Percentiles rank a stretch among this genome's conserved stretches.
phyloP scores from a whole-genome alignment of 2,113 vertebrate species.

The Rhea americana region DNA sequence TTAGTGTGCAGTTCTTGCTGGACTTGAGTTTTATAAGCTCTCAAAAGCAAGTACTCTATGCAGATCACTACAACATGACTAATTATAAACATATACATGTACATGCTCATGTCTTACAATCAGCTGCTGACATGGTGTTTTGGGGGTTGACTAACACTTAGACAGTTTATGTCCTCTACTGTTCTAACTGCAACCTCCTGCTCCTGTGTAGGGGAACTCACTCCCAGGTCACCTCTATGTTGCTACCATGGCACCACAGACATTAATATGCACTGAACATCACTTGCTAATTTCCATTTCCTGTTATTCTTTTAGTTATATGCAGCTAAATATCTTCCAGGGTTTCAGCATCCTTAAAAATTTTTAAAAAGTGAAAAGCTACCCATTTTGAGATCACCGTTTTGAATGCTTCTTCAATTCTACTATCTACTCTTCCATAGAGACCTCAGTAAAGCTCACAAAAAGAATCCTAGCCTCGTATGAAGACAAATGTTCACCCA shows the following conservation, averaged over 20 bases:
- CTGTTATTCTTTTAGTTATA: background rate
- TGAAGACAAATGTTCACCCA: background rate
- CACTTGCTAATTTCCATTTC: background rate
- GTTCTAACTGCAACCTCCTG: background rate
- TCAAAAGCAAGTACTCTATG: background rate
- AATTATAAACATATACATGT: too few species aligned
- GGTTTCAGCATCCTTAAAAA: background rate
- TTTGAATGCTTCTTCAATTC: background rate
- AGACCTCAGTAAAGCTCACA: background rate
- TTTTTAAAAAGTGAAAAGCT: background rate
- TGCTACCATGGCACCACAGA: background rate
- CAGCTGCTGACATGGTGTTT: background rate
- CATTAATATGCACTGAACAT: background rate
- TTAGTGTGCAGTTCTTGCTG: fast-evolving
- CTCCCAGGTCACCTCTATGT: background rate
- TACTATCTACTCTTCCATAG: background rate
- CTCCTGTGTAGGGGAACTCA: background rate
- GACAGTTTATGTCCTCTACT: background rate
- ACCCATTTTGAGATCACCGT: background rate
- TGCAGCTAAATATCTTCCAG: background rate
- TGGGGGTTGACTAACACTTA: background rate
- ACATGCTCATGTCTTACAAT: background rate
- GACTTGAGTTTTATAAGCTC: background rate
- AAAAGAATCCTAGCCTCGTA: background rate
- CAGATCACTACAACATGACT: background rate